A percentile compares a stretch with the other conserved stretches of the same genome.
These are phyloP conservation scores for Lithophane socia DNA, from an alignment of 2,888 invertebrate genomes.

Conservation along the genomic window DNA sequence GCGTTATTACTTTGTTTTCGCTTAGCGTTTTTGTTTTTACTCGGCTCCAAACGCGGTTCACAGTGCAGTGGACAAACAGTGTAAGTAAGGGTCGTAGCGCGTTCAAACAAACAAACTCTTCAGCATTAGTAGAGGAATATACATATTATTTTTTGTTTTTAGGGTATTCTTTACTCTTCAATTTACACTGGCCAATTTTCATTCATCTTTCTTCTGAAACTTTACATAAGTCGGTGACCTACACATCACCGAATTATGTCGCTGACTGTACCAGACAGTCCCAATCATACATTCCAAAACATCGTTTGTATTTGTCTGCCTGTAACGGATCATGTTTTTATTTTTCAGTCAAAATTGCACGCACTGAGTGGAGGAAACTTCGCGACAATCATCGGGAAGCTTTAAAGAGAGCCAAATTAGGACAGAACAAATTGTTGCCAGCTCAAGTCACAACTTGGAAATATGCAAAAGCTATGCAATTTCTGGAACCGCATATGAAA, in stretches of 20 bases:
- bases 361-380: conserved; percentile 86
- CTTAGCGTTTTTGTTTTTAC: too few relatives aligned
- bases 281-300: neutral
- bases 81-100: too few relatives aligned
- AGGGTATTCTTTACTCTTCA: neutral
- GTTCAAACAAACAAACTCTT: too few relatives aligned
- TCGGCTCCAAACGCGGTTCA: too few relatives aligned
- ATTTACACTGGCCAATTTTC: neutral
- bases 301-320: neutral
- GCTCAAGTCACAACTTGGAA: conserved; percentile 88
- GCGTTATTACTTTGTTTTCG: too few relatives aligned
- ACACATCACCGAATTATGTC: neutral
- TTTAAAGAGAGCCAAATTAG: conserved; percentile 84
- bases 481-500: conserved; percentile 87
- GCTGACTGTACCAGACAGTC: neutral
- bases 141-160: neutral
- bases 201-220: neutral
- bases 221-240: too few relatives aligned
- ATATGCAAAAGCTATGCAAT: conserved; percentile 87
- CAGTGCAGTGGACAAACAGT: too few relatives aligned
- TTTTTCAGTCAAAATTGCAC: conserved; percentile 82
- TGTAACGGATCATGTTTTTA: conserved; percentile 7
- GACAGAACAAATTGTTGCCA: conserved; percentile 85
- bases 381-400: conserved; percentile 87
- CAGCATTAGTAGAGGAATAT: neutral